Base-by-base conservation (phyloP, 2,797 vertebrate genomes). In the Macrochelys suwanniensis region DNA sequence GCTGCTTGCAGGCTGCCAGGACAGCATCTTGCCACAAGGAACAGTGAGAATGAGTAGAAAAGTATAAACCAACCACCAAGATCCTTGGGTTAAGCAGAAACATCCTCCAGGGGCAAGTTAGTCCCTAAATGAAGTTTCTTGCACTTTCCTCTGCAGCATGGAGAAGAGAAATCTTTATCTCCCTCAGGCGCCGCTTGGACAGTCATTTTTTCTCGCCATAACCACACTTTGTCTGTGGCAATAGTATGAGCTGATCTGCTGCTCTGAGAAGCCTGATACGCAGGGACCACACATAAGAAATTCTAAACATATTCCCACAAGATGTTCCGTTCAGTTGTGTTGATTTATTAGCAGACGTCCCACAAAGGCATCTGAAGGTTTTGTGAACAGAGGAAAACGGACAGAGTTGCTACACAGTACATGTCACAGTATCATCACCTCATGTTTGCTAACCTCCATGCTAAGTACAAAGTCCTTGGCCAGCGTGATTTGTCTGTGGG, bases 301-400 rank as follows among this genome's bases (percentile, higher is more conserved):
- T 7, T 28, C 80, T 89, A 83, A 92, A 93, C 84, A 80, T 74
- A 85, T 88, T 91, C 81, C 80, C 89, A 78, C 82, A 51, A 80
- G 74, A 90, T 7, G 42, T 81, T 89, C 85, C 65, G 71, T 50
- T 42, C 65, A 19, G 79, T 9, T 61, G 17, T 13, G 9, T 76
- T 87, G 77, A 89, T 92, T 95, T 97, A 88, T 88, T 76, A 84
- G 68, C 78, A 89, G 61, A 92, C 88, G 82, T 84, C 80, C 80
- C 76, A 94, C 68, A 56, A 6, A 56, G 54, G 16, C 61, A 56
- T 84, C 84, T n/a, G 33, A 89, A 93, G 17, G 59, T 65, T 87
- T 85, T 94, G 79, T 33, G 89, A 91, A 77, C 53, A 89, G 68
- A 74, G 71, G 94, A n/a, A 87, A 89, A 13, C 79, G 21, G 80